Base-by-base conservation (phyloP, 2,888 invertebrate genomes). In the Pteria penguin region DNA sequence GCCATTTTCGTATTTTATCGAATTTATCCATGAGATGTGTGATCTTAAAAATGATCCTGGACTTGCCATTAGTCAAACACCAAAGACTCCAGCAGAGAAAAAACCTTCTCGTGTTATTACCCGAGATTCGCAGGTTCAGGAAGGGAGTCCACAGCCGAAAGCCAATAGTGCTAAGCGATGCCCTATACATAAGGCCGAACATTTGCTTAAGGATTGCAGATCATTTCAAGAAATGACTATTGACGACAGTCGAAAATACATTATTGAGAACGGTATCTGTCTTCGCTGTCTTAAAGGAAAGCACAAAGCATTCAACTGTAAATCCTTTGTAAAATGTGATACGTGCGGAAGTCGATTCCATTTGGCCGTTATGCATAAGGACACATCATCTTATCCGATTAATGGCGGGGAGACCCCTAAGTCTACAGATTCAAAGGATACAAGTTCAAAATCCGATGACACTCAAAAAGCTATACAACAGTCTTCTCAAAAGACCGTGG, bases 181-280 rank as follows among this genome's bases (percentile, higher is more conserved):
- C 45, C 45, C 45, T 18, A 45, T 45, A 45, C 45, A 45, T 18
- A 45, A 45, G 45, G 45, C 45, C 18, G 45, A 45, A 14, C 45
- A 45, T 18, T 14, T 8, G 11, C 18, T 45, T 8, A 14, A 14
- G 18, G 45, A 45, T 8, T 45, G 45, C 45, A 45, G 45, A 45
- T 8, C 52, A 0, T 71, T 71, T 33, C 27, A 5, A 2, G 29
- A 57, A 1, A 61, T 57, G 27, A 68, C 68, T 22, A 58, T 36
- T 8, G 24, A 22, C 22, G 4, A 61, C 0, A 29, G 52, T 61
- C 45, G 54, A 2, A 31, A 61, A 18, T 18, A 14, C 18, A 31
- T 63, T 32, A 32, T 61, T 22, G 62, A 71, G 31, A 29, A n/a
- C 29, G 52, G 36, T 14, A n/a, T 71, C 8, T 71, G 71, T 52